Percentiles rank a stretch among this genome's conserved stretches.
These are phyloP conservation scores for Thunnus thynnus DNA, from an alignment of 2,113 vertebrate genomes.

Conservation along the genomic window DNA sequence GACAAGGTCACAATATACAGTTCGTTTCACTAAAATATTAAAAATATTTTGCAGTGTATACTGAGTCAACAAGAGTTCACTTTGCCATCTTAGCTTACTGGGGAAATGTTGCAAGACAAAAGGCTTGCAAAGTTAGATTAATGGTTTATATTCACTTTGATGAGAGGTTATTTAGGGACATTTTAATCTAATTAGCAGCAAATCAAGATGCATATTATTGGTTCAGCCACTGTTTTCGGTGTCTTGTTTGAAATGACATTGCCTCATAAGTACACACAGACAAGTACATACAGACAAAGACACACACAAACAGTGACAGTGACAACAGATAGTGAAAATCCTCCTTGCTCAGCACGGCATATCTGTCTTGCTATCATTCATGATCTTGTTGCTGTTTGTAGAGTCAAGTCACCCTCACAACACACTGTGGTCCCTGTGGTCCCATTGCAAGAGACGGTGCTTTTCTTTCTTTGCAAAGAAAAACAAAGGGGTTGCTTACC, in stretches of 20 bases:
- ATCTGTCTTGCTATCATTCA: slow-evolving; percentile 65
- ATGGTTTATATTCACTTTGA: slow-evolving; percentile 3
- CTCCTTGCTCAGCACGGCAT: slow-evolving; percentile 50
- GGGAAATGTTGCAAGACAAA: background rate
- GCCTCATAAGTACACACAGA: background rate
- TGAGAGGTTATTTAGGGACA: background rate
- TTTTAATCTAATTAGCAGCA: slow-evolving; percentile 17
- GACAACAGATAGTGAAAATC: slow-evolving; percentile 28
- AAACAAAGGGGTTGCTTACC: slow-evolving; percentile 52
- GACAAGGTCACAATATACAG: slow-evolving; percentile 31
- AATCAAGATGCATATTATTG: slow-evolving; percentile 6
- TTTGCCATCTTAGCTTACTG: slow-evolving; percentile 3
- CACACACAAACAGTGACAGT: slow-evolving; percentile 5
- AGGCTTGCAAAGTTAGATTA: background rate
- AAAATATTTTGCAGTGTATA: background rate
- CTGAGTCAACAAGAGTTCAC: background rate
- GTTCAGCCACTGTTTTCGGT: background rate
- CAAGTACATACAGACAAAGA: slow-evolving; percentile 9
- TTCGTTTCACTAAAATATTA: slow-evolving; percentile 1
- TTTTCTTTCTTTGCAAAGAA: slow-evolving; percentile 64
- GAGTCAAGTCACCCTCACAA: slow-evolving; percentile 49
- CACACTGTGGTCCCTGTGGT: slow-evolving; percentile 39
- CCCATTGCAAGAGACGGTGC: slow-evolving; percentile 35
- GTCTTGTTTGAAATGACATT: slow-evolving; percentile 33
- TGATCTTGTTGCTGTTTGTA: slow-evolving; percentile 61